Base-by-base conservation (phyloP, 2,113 vertebrate genomes). In the Strix uralensis region DNA sequence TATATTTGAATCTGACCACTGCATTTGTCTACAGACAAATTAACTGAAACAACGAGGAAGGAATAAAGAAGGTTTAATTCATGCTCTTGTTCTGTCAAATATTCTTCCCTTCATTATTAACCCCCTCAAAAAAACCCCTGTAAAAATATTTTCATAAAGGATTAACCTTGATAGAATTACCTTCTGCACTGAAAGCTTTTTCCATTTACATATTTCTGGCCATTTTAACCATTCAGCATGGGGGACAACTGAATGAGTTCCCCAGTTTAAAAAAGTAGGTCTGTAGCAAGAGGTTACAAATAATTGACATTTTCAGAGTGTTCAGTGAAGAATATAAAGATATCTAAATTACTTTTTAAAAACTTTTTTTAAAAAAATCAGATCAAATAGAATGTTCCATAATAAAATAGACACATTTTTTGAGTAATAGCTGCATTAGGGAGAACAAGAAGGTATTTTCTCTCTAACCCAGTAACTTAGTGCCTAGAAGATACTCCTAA, bases 91-190 rank as follows among this genome's bases (percentile, higher is more conserved):
- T 95, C 40, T 78, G 46, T 55, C 38, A 54, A 9, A 47, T 51
- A 84, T 73, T 85, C 42, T 91, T 84, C 22, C 12, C 30, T 62
- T 81, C 25, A 25, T 90, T 78, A 86, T 69, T 86, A 77, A 8
- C 36, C 3, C 1, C 5, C 3, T 4, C 0, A 72, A 20, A 19
- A 16, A 54, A 58, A 58, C 2, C 1, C 8, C 8, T 38, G 3
- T 70, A 67, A 89, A 71, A 74, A 66, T 79, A 7, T 92, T 92
- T 94, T 91, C 57, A 75, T 13, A 40, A 70, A 67, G 22, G 12
- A 66, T 86, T 88, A 94, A 81, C 30, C 30, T 82, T 46, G 29
- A n/a, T 59, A 71, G 34, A 86, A 89, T 58, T 84, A 25, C 30
- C 20, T 90, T 87, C 40, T 82, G 8, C 73, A 66, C 12, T 72